Conservation (phyloP, 2,797 vertebrate species). For the Oreortyx pictus region DNA sequence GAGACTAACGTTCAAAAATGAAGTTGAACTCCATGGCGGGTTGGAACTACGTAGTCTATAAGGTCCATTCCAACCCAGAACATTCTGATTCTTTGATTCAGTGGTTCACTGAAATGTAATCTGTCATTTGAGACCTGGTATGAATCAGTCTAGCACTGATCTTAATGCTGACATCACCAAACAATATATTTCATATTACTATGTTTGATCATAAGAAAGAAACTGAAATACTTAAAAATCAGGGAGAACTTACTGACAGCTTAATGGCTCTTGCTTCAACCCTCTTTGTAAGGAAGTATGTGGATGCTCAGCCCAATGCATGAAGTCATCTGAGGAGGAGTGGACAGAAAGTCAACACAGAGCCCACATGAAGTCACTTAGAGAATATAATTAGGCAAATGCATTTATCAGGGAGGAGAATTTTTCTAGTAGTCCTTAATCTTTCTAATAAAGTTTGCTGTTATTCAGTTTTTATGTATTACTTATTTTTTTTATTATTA, state of each 20-base stretch:
- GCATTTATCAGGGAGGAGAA: fast-evolving
- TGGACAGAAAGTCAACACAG: not conserved
- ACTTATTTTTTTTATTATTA: too few relatives aligned
- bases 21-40: too few relatives aligned
- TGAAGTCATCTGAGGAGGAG: not conserved
- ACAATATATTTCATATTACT: not conserved
- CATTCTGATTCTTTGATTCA: not conserved
- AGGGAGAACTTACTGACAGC: not conserved
- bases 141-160: not conserved
- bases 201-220: not conserved
- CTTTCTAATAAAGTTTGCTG: not conserved
- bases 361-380: not conserved
- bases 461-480: not conserved
- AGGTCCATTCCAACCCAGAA: not conserved
- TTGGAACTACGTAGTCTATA: not conserved
- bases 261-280: not conserved
- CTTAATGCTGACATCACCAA: not conserved
- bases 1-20: not conserved
- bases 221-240: not conserved
- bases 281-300: not conserved
- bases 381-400: not conserved
- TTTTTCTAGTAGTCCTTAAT: not conserved
- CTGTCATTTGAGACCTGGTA: not conserved
- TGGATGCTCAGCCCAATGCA: not conserved
- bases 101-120: not conserved